Evolutionary conservation across 2,888 invertebrate species (phyloP).

Genomic region (Galeruca laticollis): DNA sequence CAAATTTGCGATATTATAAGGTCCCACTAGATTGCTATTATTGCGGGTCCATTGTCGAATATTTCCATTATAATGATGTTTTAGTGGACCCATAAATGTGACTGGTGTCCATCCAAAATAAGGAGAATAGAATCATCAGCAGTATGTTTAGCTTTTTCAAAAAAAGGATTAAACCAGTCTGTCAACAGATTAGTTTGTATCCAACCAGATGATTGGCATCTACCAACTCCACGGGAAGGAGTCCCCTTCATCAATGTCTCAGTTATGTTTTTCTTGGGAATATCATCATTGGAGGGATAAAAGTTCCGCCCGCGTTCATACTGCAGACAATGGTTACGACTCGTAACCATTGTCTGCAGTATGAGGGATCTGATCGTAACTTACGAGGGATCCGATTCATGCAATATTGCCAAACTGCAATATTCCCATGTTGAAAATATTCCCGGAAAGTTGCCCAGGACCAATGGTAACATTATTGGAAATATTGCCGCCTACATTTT

Average conservation of each 20-base stretch:
- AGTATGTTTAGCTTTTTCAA: too few species aligned
- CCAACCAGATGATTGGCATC: neutral
- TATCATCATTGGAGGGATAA: too few species aligned
- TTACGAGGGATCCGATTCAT: neutral
- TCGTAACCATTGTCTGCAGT: conserved; percentile 1
- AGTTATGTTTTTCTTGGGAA: neutral
- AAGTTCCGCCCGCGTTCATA: conserved; percentile 2
- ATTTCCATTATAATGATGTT: too few species aligned
- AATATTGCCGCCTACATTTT: too few species aligned
- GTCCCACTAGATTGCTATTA: neutral
- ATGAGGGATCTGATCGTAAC: too few species aligned
- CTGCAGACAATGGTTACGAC: neutral
- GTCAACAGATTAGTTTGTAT: neutral
- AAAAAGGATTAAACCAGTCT: neutral
- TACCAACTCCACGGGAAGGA: neutral
- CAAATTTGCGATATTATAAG: neutral
- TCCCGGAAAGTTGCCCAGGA: too few species aligned
- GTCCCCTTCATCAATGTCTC: neutral
- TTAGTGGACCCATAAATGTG: too few species aligned
- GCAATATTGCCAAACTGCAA: too few species aligned
- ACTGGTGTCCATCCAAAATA: neutral
- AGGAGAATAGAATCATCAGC: neutral
- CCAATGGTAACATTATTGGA: too few species aligned
- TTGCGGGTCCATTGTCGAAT: neutral
- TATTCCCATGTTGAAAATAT: too few species aligned